Percentiles rank a stretch among this genome's conserved stretches.
phyloP scores from a whole-genome alignment of 2,888 invertebrate genomes.

The Pseudoips prasinana region DNA sequence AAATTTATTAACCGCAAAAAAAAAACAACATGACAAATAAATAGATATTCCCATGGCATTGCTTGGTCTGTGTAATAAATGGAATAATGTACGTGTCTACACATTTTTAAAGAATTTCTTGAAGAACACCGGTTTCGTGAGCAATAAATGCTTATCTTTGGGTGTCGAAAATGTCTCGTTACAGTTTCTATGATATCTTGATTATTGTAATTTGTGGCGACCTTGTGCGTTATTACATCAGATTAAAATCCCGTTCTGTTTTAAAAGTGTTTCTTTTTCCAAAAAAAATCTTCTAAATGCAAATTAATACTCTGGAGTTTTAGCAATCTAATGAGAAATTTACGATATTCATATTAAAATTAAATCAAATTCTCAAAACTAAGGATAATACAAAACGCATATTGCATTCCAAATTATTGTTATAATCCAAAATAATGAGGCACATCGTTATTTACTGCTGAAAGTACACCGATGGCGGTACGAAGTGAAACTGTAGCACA shows the following conservation, averaged over 20 bases:
- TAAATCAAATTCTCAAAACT: constrained; percentile 33
- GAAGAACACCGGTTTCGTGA: constrained; percentile 32
- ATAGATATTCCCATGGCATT: no score
- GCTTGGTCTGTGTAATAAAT: no score
- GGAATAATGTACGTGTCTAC: constrained; percentile 19
- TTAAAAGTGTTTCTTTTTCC: no score
- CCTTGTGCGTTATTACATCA: constrained; percentile 19
- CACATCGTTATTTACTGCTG: constrained; percentile 67
- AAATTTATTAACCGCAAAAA: no score
- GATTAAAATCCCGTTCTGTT: not conserved
- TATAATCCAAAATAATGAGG: constrained; percentile 73
- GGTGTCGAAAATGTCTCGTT: constrained; percentile 46
- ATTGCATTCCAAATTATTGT: constrained; percentile 69
- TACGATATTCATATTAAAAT: constrained; percentile 31
- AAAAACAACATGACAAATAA: no score
- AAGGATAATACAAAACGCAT: constrained; percentile 35
- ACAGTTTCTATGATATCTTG: constrained; percentile 42
- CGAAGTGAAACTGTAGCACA: constrained; percentile 70
- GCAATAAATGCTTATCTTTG: constrained; percentile 41
- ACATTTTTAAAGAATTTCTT: constrained; percentile 12
- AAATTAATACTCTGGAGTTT: no score
- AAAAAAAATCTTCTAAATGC: no score
- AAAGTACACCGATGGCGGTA: constrained; percentile 50
- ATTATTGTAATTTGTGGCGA: constrained; percentile 33
- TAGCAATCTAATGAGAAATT: constrained; percentile 30